Base-by-base conservation (phyloP, 2,797 vertebrate species). In the Paedocypris micromegethes region DNA sequence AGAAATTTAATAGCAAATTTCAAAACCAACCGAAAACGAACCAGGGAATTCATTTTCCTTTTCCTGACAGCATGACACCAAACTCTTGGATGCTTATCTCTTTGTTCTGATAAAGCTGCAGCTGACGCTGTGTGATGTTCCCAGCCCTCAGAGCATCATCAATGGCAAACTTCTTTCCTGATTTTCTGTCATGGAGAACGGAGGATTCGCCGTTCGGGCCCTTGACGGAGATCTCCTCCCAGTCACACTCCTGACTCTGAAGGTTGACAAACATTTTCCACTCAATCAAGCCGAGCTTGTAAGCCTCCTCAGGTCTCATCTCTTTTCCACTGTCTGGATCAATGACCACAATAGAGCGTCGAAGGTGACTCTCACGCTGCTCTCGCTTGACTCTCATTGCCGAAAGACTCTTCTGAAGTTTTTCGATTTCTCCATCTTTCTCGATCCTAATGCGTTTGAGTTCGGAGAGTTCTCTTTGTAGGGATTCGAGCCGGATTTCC, bases 251-350 rank as follows among this genome's bases (percentile, higher is more conserved):
- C 79, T 99, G 97, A 77, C 90, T 92, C 79, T 95, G 92, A 78
- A 99, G 89, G 77, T 97, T 98, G 79, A 96, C 93, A 3, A 93
- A 98, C 89, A 98, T 94, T 80, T 92, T 95, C 96, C 95, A 97
- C 60, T 98, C 93, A 1, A 99, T 98, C 75, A 99, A 88, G n/a
- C 96, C 94, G 0, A 89, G 80, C 5, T 89, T 89, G 43, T 91
- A 96, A 44, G 97, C 97, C 82, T 98, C 95, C 77, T 97, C 92
- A 0, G 96, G 97, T 58, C 90, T 89, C 92, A 98, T 96, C 84
- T 98, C 96, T 9, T 91, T 95, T 41, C 96, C 96, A 0, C 93
- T 88, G 55, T 99, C 95, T 0, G 96, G 97, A 78, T 99, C 96
- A 0, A 99, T 99, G 80, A 99, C 90, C 3, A 98, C 96, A 0